Percentiles rank a stretch among this genome's conserved stretches.
Evolutionary conservation across 2,888 invertebrate genomes (phyloP).

Genomic region (Steinernema hermaphroditum): DNA sequence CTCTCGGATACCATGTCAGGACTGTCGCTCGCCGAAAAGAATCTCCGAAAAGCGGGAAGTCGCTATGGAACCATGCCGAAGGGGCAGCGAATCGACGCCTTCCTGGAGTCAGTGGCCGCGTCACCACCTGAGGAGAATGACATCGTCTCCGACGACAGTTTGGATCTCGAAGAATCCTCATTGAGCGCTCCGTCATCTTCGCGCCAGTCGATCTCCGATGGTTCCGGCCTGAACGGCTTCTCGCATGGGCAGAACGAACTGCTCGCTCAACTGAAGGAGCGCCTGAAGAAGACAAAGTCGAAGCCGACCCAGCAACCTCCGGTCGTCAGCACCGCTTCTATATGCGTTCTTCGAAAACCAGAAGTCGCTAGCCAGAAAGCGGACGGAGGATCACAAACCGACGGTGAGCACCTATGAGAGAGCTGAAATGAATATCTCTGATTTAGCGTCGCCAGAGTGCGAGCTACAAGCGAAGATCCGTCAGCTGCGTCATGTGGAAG

Average conservation of each 20-base stretch:
- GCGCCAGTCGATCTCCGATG: constrained; percentile 27
- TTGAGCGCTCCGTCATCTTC: constrained; percentile 29
- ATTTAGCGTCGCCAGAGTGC: constrained; percentile 39
- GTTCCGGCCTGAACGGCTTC: constrained; percentile 10
- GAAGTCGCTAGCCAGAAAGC: constrained; percentile 36
- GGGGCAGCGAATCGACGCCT: constrained; percentile 92
- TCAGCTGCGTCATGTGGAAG: constrained; percentile 55
- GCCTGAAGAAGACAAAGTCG: constrained; percentile 62
- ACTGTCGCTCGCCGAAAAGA: constrained; percentile 55
- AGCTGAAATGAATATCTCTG: constrained; percentile 34
- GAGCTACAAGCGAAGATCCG: constrained; percentile 58
- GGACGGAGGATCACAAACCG: constrained; percentile 43
- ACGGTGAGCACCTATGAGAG: constrained; percentile 18
- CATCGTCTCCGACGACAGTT: constrained; percentile 35
- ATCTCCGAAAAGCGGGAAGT: constrained; percentile 76
- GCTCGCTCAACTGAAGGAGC: constrained; percentile 57
- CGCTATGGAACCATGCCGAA: constrained; percentile 95
- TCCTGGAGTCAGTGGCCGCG: constrained; percentile 79
- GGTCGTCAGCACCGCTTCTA: constrained; percentile 24
- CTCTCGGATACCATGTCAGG: constrained; percentile 35
- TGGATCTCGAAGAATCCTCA: constrained; percentile 17
- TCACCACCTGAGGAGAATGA: constrained; percentile 12
- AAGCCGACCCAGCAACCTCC: constrained; percentile 25
- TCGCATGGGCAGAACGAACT: constrained; percentile 39
- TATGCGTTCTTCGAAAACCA: neutral